Evolutionary conservation across 2,797 vertebrate species (phyloP).

Genomic region (Gallinago solitaria): DNA sequence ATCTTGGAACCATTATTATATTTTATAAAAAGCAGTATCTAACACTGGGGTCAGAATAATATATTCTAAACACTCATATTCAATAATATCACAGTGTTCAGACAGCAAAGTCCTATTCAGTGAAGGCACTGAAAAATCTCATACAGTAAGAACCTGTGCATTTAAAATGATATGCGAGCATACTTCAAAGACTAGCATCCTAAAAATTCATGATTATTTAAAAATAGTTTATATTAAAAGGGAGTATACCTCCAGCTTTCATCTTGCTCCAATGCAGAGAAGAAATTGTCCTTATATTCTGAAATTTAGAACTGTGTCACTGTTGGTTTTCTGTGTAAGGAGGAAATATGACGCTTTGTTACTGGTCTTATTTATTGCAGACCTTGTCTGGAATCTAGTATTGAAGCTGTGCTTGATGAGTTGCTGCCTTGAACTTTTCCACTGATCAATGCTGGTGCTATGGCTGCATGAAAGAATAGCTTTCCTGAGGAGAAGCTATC

Average conservation of each 20-base stretch:
- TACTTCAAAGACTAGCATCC: conserved; percentile 34
- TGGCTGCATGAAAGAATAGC: conserved; percentile 78
- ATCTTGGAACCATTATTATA: conserved; percentile 50
- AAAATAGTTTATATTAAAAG: conserved; percentile 52
- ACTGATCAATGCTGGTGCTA: conserved; percentile 80
- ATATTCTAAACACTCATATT: conserved; percentile 38
- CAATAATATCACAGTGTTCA: neutral
- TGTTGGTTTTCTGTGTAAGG: conserved; percentile 73
- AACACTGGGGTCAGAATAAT: conserved; percentile 47
- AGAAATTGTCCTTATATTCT: conserved; percentile 61
- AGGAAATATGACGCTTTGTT: conserved; percentile 80
- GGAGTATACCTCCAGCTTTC: conserved; percentile 47
- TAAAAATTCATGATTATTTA: conserved; percentile 39
- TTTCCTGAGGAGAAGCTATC: conserved; percentile 75
- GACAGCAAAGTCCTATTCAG: neutral
- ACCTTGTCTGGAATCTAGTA: conserved; percentile 80
- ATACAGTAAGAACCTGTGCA: neutral
- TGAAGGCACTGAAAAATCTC: conserved; percentile 18
- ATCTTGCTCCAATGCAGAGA: conserved; percentile 14
- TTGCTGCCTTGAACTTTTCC: conserved; percentile 83
- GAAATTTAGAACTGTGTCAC: conserved; percentile 73
- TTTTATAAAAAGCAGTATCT: conserved; percentile 50
- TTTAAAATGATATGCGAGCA: conserved; percentile 44
- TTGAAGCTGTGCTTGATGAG: conserved; percentile 81
- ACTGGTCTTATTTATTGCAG: conserved; percentile 81